phyloP scores from a whole-genome alignment of 2,888 invertebrate genomes.

The Dendrolimus pini region DNA sequence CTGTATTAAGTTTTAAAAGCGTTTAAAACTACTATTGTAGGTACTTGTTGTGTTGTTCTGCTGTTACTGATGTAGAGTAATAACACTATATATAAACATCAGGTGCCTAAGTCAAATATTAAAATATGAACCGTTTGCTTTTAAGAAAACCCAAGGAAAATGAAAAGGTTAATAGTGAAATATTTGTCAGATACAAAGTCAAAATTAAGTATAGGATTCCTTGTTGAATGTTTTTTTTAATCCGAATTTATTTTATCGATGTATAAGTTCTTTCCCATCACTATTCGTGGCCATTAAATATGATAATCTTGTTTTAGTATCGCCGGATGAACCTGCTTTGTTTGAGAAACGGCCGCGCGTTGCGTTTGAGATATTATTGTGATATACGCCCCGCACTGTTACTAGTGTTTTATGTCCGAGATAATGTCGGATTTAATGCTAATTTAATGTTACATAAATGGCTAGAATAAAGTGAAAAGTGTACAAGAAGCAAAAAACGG shows the following conservation, averaged over 20 bases:
- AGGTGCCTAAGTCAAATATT: too few species aligned
- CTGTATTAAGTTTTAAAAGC: too few species aligned
- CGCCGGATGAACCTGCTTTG: conserved; percentile 47
- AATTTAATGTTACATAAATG: neutral
- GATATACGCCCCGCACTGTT: neutral
- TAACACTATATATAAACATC: too few species aligned
- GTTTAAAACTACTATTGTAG: too few species aligned
- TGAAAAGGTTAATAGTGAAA: too few species aligned
- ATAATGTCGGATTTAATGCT: neutral
- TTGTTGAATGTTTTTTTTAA: too few species aligned
- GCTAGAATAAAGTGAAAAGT: neutral
- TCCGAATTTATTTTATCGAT: neutral
- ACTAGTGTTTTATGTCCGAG: neutral
- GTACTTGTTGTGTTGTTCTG: too few species aligned
- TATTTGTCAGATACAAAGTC: too few species aligned
- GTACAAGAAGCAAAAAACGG: neutral
- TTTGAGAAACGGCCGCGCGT: conserved; percentile 19
- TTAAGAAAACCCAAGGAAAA: too few species aligned
- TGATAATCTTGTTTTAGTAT: conserved; percentile 44
- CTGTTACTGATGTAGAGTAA: too few species aligned
- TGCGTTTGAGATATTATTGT: conserved; percentile 2
- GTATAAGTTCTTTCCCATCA: neutral
- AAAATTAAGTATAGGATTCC: too few species aligned
- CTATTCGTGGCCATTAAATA: conserved; percentile 42
- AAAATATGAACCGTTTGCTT: too few species aligned